These are phyloP conservation scores for Melanostoma scalare DNA, from an alignment of 2,888 invertebrate species.

Conservation along the genomic window DNA sequence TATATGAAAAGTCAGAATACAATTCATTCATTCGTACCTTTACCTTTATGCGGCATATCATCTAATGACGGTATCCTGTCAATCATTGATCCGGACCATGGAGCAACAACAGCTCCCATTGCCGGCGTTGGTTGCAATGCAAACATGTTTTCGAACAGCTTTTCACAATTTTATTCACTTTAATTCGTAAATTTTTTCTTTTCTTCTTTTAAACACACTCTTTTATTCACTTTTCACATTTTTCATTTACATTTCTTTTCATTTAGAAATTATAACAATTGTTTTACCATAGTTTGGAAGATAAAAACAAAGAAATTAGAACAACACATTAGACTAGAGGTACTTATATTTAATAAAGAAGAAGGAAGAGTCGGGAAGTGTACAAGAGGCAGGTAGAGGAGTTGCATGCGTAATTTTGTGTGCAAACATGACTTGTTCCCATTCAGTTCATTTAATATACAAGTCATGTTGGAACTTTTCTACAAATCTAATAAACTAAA, in stretches of 20 bases:
- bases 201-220: not conserved
- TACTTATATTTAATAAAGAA: not conserved
- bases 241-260: slow-evolving; percentile 2
- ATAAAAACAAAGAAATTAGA: not conserved
- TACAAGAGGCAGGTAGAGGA: no score
- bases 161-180: not conserved
- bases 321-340: no score
- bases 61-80: slow-evolving; percentile 87
- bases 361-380: not conserved
- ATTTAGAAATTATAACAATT: slow-evolving; percentile 10
- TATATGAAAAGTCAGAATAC: not conserved
- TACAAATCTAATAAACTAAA: no score
- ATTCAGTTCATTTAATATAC: slow-evolving; percentile 43
- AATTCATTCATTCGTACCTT: slow-evolving; percentile 77
- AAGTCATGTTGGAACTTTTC: slow-evolving; percentile 33
- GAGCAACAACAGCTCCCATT: slow-evolving; percentile 89
- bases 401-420: no score
- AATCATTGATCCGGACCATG: slow-evolving; percentile 91
- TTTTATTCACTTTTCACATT: no score
- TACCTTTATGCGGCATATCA: slow-evolving; percentile 94
- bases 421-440: slow-evolving; percentile 50
- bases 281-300: not conserved
- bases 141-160: slow-evolving; percentile 77
- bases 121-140: slow-evolving; percentile 92
- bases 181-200: not conserved